These are phyloP conservation scores for Sparus aurata DNA, from an alignment of 2,797 vertebrate species.

Conservation along the genomic window DNA sequence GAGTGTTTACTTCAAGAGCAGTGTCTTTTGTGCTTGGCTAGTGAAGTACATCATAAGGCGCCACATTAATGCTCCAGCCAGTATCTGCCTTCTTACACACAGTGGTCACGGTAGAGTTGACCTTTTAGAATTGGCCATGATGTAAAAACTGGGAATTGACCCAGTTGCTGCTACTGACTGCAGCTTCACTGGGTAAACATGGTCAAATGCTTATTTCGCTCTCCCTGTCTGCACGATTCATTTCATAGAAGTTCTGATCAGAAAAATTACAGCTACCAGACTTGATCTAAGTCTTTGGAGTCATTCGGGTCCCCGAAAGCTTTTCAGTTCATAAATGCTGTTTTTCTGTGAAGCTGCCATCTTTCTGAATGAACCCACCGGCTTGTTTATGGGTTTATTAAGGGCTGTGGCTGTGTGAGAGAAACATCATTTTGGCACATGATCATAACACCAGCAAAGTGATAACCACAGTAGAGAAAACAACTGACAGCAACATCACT, in stretches of 20 bases:
- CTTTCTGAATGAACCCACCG: too few relatives aligned
- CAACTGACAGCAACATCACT: not conserved
- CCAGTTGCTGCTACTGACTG: not conserved
- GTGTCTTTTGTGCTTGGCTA: not conserved
- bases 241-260: not conserved
- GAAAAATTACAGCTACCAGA: not conserved
- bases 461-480: constrained; percentile 12
- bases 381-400: constrained; percentile 14
- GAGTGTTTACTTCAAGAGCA: too few relatives aligned
- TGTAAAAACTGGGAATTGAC: not conserved
- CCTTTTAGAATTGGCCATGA: constrained; percentile 21
- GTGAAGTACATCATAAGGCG: not conserved
- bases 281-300: not conserved
- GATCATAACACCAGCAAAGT: constrained; percentile 14
- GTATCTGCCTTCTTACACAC: not conserved
- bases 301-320: not conserved
- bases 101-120: not conserved
- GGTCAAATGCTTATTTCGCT: not conserved
- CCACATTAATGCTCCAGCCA: not conserved
- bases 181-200: not conserved
- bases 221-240: not conserved
- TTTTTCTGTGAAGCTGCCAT: constrained; percentile 20
- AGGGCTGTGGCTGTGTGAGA: constrained; percentile 13
- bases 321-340: not conserved
- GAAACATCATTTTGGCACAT: constrained; percentile 18